Evolutionary conservation across 1,140 invertebrate genomes (phyloP).

Genomic region (Agrilus planipennis): DNA sequence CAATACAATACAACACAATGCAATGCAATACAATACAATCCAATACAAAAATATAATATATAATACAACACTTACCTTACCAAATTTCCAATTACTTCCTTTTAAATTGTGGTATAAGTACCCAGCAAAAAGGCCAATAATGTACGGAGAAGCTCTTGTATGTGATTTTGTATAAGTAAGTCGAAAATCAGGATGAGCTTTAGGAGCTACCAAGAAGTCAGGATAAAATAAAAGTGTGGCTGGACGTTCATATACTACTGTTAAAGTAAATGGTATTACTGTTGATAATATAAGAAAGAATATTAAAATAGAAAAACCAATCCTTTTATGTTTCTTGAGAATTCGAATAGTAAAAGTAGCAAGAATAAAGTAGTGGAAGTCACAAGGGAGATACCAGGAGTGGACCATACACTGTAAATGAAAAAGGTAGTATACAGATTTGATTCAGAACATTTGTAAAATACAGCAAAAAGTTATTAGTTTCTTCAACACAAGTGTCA

Average conservation of each 20-base stretch:
- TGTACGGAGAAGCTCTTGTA: slow-evolving; percentile 39
- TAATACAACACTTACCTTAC: slow-evolving; percentile 33
- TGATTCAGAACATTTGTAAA: no score
- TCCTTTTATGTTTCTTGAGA: slow-evolving; percentile 32
- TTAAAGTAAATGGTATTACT: slow-evolving; percentile 36
- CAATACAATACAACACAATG: background rate
- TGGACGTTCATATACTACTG: slow-evolving; percentile 34
- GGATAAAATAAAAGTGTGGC: slow-evolving; percentile 39
- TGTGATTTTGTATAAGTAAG: slow-evolving; percentile 42
- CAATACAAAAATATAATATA: no score
- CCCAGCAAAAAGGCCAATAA: slow-evolving; percentile 41
- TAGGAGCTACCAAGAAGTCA: slow-evolving; percentile 38
- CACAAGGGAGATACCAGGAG: slow-evolving; percentile 66
- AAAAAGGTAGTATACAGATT: no score
- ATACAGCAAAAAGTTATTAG: no score
- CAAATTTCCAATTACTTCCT: slow-evolving; percentile 24
- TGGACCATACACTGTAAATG: slow-evolving; percentile 53
- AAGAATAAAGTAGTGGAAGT: slow-evolving; percentile 61
- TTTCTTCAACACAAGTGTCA: no score
- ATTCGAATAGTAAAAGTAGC: slow-evolving; percentile 44
- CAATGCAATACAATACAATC: background rate
- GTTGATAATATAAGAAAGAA: slow-evolving; percentile 21
- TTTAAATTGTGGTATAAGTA: slow-evolving; percentile 34
- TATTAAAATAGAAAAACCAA: slow-evolving; percentile 16
- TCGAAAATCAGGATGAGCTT: slow-evolving; percentile 35